These are phyloP conservation scores for Kryptopterus vitreolus DNA, from an alignment of 2,797 vertebrate species.

Conservation along the genomic window DNA sequence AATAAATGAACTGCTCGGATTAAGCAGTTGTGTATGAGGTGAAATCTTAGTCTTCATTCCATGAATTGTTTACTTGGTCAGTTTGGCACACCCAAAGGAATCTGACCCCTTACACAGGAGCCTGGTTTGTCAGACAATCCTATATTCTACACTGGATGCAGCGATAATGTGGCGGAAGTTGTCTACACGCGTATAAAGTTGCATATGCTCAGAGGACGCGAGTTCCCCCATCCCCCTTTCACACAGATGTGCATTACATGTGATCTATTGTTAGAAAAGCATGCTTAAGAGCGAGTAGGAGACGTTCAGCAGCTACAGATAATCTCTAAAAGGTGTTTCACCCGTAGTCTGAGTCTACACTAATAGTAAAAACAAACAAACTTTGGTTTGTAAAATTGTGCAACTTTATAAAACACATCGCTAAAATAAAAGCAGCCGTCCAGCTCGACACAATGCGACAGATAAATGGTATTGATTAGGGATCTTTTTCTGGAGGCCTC, in stretches of 20 bases:
- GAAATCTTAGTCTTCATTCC: neutral
- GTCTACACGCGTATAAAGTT: slow-evolving; percentile 4
- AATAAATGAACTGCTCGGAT: slow-evolving; percentile 28
- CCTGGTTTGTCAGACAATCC: neutral
- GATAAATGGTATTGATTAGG: slow-evolving; percentile 18
- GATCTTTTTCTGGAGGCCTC: neutral
- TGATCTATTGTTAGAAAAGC: slow-evolving; percentile 20
- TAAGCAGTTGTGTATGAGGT: slow-evolving; percentile 18
- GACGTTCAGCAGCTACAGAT: slow-evolving; percentile 10
- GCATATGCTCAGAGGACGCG: neutral
- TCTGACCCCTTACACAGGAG: neutral
- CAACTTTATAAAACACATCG: neutral
- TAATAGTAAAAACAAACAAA: neutral
- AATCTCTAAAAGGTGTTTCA: neutral
- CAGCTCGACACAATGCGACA: neutral
- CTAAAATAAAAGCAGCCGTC: neutral
- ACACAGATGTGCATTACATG: slow-evolving; percentile 17
- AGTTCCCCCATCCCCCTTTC: neutral
- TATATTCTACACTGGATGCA: neutral
- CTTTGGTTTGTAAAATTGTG: neutral
- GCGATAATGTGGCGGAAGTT: neutral
- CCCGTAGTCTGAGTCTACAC: neutral
- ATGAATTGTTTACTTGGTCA: neutral
- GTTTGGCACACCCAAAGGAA: neutral
- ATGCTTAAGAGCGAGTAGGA: slow-evolving; percentile 4